Percentiles rank a stretch among this genome's conserved stretches.
Evolutionary conservation across 2,113 vertebrate species (phyloP).

Genomic region (Heterocephalus glaber): DNA sequence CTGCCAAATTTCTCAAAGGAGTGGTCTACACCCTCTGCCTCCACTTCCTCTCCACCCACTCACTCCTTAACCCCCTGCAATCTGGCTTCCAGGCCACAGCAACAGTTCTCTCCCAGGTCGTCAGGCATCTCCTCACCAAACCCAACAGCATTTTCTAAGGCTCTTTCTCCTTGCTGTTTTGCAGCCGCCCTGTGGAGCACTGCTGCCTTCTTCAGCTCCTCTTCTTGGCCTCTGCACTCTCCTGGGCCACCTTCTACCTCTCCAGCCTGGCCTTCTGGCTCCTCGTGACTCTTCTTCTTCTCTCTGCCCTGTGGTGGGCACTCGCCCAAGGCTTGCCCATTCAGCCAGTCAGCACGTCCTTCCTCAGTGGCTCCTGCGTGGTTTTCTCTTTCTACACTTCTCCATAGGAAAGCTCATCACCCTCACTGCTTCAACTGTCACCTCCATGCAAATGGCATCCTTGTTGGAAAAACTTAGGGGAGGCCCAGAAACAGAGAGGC

Average conservation of each 20-base stretch:
- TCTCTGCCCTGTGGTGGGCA: slow-evolving; percentile 7
- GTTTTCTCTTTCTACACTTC: slow-evolving; percentile 41
- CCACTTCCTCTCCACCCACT: slow-evolving; percentile 75
- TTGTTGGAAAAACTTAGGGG: slow-evolving; percentile 34
- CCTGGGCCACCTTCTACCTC: slow-evolving; percentile 66
- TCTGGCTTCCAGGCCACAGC: slow-evolving; percentile 64
- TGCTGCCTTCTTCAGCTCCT: slow-evolving; percentile 63
- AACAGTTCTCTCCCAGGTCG: background rate
- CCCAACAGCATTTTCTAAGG: background rate
- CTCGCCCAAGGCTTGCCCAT: background rate
- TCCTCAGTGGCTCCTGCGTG: background rate
- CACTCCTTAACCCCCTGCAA: slow-evolving; percentile 71
- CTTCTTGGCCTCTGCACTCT: slow-evolving; percentile 55
- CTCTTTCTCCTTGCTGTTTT: slow-evolving; percentile 53
- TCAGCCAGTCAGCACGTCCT: background rate
- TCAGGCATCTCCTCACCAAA: slow-evolving; percentile 31
- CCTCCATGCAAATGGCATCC: slow-evolving; percentile 35
- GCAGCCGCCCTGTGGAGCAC: slow-evolving; percentile 36
- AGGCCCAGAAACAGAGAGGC: background rate
- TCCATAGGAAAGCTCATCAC: slow-evolving; percentile 10
- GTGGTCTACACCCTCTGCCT: slow-evolving; percentile 79
- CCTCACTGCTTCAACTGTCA: slow-evolving; percentile 5
- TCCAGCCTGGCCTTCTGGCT: slow-evolving; percentile 44
- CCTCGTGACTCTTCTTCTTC: slow-evolving; percentile 46
- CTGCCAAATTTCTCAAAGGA: slow-evolving; percentile 78